Conservation (phyloP, 1,140 invertebrate species). For the Aphidius ervi region DNA sequence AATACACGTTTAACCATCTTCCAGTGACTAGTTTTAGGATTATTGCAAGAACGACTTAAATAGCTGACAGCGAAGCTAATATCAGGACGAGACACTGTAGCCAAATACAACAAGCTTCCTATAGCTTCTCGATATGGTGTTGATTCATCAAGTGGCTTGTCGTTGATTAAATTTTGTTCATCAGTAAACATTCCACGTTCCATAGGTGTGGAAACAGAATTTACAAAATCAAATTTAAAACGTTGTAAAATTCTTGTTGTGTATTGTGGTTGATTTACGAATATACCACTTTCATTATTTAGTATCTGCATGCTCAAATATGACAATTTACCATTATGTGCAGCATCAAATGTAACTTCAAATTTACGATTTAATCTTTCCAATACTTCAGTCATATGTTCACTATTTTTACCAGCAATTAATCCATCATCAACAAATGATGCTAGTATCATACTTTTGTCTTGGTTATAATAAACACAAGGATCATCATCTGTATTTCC, state of each 20-base stretch:
- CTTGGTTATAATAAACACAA: constrained; percentile 24
- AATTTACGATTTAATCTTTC: constrained; percentile 19
- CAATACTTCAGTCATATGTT: constrained; percentile 13
- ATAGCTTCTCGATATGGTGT: constrained; percentile 36
- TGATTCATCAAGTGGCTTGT: background rate
- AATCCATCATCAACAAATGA: constrained; percentile 19
- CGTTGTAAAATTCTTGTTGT: constrained; percentile 24
- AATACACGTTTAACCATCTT: background rate
- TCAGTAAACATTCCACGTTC: constrained; percentile 24
- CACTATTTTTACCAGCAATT: constrained; percentile 1
- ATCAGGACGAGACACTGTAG: constrained; percentile 41
- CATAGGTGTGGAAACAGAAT: constrained; percentile 24
- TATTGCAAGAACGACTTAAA: constrained; percentile 32
- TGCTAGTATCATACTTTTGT: constrained; percentile 4
- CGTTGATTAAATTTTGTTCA: constrained; percentile 17
- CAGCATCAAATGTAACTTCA: constrained; percentile 17
- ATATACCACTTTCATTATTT: constrained; percentile 12
- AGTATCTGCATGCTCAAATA: constrained; percentile 21
- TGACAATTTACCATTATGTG: constrained; percentile 7
- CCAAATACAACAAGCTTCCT: constrained; percentile 41
- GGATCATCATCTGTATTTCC: constrained; percentile 23
- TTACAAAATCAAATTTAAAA: constrained; percentile 25
- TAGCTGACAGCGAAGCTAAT: constrained; percentile 38
- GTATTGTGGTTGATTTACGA: constrained; percentile 19
- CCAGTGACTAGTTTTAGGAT: constrained; percentile 29